Percentiles rank a stretch among this genome's conserved stretches.
phyloP scores from a whole-genome alignment of 2,888 invertebrate genomes.

The Aromia moschata region DNA sequence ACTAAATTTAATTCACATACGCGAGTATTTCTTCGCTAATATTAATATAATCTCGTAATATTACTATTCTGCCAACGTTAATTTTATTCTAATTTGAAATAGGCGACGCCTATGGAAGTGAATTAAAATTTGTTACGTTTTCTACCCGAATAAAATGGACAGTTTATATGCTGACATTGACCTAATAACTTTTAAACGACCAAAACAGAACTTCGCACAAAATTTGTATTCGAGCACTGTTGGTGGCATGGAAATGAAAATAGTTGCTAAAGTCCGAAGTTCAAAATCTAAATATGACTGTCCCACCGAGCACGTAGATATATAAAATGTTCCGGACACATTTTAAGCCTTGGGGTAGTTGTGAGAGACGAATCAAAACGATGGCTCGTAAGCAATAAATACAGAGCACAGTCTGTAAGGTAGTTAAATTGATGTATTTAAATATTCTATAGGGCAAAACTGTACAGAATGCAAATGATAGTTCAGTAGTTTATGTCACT shows the following conservation, averaged over 20 bases:
- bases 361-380: neutral
- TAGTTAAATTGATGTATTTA: slow-evolving; percentile 39
- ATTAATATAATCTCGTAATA: too few relatives aligned
- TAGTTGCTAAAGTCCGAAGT: slow-evolving; percentile 5
- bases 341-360: slow-evolving; percentile 9
- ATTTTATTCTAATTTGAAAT: too few relatives aligned
- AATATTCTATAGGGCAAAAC: slow-evolving; percentile 42
- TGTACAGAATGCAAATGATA: slow-evolving; percentile 41
- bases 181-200: neutral
- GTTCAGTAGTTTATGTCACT: slow-evolving; percentile 25
- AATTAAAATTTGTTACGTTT: too few relatives aligned
- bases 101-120: too few relatives aligned
- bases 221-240: slow-evolving; percentile 4
- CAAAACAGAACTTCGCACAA: slow-evolving; percentile 1
- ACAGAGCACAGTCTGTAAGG: slow-evolving; percentile 37
- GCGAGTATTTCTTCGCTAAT: too few relatives aligned
- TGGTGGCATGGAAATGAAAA: slow-evolving; percentile 2
- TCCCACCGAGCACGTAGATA: slow-evolving; percentile 1
- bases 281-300: slow-evolving; percentile 11
- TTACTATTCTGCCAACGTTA: too few relatives aligned
- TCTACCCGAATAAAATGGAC: neutral
- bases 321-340: slow-evolving; percentile 1
- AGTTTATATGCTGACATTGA: neutral
- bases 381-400: slow-evolving; percentile 34
- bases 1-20: too few relatives aligned